Conservation (phyloP, 2,888 invertebrate genomes). For the Synergus japonicus region DNA sequence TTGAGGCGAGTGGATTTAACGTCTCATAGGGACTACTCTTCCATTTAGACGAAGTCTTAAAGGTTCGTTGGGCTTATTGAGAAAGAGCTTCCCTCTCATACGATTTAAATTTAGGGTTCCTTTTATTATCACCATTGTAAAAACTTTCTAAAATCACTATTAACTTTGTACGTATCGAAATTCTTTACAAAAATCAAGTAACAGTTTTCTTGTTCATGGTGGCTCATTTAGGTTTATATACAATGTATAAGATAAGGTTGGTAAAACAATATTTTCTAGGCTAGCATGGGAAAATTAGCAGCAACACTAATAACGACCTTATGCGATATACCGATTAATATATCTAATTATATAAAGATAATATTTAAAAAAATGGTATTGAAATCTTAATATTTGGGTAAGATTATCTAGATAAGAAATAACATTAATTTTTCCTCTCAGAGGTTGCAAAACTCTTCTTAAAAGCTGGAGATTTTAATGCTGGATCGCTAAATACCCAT, state of each 20-base stretch:
- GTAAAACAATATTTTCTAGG: constrained; percentile 66
- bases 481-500: constrained; percentile 1
- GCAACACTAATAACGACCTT: constrained; percentile 69
- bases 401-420: neutral
- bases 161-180: neutral
- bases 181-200: neutral
- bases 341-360: too few relatives aligned
- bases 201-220: neutral
- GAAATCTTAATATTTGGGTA: too few relatives aligned
- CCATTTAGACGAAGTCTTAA: constrained; percentile 13
- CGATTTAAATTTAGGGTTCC: neutral
- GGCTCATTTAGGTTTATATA: too few relatives aligned
- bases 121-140: neutral
- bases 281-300: constrained; percentile 72
- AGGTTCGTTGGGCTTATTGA: neutral
- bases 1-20: constrained; percentile 29
- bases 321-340: constrained; percentile 65
- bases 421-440: neutral
- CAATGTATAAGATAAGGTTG: constrained; percentile 57
- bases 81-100: neutral
- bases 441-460: neutral
- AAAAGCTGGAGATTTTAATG: constrained; percentile 31
- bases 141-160: neutral
- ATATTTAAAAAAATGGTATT: too few relatives aligned
- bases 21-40: constrained; percentile 7